Conservation (phyloP, 2,888 invertebrate species). For the Gryllus longicercus region DNA sequence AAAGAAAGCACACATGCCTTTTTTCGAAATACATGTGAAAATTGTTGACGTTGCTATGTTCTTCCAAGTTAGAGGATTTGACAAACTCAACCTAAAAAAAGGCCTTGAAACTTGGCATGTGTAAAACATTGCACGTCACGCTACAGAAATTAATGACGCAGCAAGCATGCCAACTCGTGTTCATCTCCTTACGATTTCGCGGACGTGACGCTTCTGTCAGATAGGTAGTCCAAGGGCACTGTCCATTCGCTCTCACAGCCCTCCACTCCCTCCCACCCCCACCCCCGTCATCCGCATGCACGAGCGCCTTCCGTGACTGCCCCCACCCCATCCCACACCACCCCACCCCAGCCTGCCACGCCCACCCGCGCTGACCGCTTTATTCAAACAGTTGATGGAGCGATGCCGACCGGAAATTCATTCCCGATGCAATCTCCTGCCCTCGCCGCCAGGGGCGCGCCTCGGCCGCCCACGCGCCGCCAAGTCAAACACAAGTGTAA, state of each 20-base stretch:
- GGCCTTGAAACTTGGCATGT: too few species aligned
- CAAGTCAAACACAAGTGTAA: slow-evolving; percentile 2
- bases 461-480: neutral
- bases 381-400: slow-evolving; percentile 17
- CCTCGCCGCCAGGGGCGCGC: neutral
- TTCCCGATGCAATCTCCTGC: slow-evolving; percentile 17
- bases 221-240: too few species aligned
- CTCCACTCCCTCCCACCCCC: neutral
- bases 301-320: neutral
- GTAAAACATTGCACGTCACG: too few species aligned
- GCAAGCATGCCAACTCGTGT: too few species aligned
- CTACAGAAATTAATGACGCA: too few species aligned
- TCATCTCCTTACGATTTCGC: too few species aligned
- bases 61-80: too few species aligned
- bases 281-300: neutral
- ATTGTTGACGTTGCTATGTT: too few species aligned
- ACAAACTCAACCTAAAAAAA: accelerated
- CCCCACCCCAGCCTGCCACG: neutral
- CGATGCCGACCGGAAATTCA: slow-evolving; percentile 17
- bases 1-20: too few species aligned
- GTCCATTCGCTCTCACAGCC: neutral
- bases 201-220: too few species aligned
- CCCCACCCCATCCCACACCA: neutral
- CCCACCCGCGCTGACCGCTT: neutral
- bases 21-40: too few species aligned